Evolutionary conservation across 2,797 vertebrate genomes (phyloP), one percentile per base, ranked within the genome.

Genomic region (Esox lucius): DNA sequence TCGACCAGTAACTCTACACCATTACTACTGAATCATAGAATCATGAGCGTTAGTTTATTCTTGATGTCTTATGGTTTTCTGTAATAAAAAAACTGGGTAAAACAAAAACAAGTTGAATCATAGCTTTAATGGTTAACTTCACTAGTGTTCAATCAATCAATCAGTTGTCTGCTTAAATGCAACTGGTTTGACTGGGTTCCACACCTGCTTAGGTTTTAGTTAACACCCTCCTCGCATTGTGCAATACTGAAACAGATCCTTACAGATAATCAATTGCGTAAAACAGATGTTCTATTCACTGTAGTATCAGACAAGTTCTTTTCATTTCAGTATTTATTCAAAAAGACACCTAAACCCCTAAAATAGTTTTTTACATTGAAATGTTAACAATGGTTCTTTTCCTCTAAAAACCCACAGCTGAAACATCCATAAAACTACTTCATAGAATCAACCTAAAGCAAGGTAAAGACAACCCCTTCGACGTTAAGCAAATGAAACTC

Each of bases 341-440:
- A 87, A 83, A 71, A 66, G 19, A 77, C 74, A 17, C 12, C 42
- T 22, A 16, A 4, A 51, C 42, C 26, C n/a, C 68, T 48, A 13
- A 31, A 19, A 53, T 28, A 28, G 53, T 6, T 82, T 70, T 82
- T 67, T 59, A 70, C 4, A 75, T 46, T 53, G 65, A 75, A 62
- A 81, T 74, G 84, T 77, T 13, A 74, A 90, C 78, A 91, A 74
- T 33, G 35, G 31, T 84, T 88, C 78, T 88, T 90, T 89, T 88
- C 71, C 85, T 81, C 69, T 83, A 82, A 81, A 46, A 46, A 46
- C 71, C 53, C 35, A 71, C 71, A 62, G 70, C 83, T 83, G 79
- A 88, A 88, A 89, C 86, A 73, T 88, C 78, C 74, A 85, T 85
- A 66, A 85, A 84, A 84, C 39, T 64, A 85, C 53, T 75, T 91